These are phyloP conservation scores for Lasioglossum morio DNA, from an alignment of 2,888 invertebrate species.

Conservation along the genomic window DNA sequence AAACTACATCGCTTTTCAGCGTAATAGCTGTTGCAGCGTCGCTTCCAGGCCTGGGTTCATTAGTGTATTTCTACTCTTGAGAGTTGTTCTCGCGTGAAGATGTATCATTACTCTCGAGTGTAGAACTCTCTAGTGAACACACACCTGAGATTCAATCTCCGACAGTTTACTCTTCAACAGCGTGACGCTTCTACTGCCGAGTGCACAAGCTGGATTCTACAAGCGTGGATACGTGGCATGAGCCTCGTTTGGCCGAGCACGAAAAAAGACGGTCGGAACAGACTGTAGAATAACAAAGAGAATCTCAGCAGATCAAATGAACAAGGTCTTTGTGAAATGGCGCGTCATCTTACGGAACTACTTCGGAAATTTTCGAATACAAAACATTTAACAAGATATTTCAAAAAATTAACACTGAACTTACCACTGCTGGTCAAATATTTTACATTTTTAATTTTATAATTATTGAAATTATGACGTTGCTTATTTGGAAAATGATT, in stretches of 20 bases:
- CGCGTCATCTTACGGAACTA: background rate
- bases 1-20: background rate
- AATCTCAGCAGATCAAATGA: background rate
- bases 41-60: background rate
- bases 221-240: background rate
- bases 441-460: too few species aligned
- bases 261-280: background rate
- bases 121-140: background rate
- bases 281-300: background rate
- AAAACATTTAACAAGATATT: background rate
- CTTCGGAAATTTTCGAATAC: background rate
- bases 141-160: constrained; percentile 1
- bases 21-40: background rate
- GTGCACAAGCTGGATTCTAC: background rate
- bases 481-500: too few species aligned
- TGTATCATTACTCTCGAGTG: background rate
- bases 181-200: background rate
- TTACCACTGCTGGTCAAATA: too few species aligned
- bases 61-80: constrained; percentile 2
- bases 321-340: background rate
- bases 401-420: too few species aligned
- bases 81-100: background rate
- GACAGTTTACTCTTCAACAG: background rate
- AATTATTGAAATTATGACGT: too few species aligned
- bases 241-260: background rate